Conservation (phyloP, 1,140 invertebrate species). For the Drosophila willistoni region DNA sequence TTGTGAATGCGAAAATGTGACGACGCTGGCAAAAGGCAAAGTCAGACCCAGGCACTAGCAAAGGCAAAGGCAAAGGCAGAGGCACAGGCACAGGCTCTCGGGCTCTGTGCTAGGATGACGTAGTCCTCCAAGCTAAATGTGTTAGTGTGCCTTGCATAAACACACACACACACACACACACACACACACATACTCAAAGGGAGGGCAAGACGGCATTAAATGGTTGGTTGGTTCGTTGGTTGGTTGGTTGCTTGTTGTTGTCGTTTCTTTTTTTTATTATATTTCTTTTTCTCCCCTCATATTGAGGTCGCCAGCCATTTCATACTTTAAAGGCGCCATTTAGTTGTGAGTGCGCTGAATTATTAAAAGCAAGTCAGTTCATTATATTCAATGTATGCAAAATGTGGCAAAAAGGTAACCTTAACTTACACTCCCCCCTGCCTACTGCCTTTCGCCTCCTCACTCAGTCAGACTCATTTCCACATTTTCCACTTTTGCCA, state of each 20-base stretch:
- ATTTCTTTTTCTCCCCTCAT: constrained; percentile 42
- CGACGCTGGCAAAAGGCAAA: constrained; percentile 57
- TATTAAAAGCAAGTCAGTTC: constrained; percentile 74
- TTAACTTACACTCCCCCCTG: neutral
- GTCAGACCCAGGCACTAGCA: constrained; percentile 46
- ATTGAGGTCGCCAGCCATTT: constrained; percentile 69
- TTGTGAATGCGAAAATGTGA: constrained; percentile 78
- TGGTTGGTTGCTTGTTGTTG: constrained; percentile 39
- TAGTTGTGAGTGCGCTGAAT: constrained; percentile 67
- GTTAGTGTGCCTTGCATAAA: constrained; percentile 65
- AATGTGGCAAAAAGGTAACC: constrained; percentile 56
- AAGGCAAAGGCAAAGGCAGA: neutral
- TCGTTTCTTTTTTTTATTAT: constrained; percentile 24
- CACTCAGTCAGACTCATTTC: neutral
- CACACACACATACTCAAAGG: constrained; percentile 28
- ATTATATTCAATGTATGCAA: constrained; percentile 76
- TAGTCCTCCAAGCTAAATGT: constrained; percentile 72
- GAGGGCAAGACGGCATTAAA: constrained; percentile 64
- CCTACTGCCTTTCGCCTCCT: neutral
- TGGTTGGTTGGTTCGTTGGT: constrained; percentile 43
- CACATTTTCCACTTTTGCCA: neutral
- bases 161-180: constrained; percentile 46
- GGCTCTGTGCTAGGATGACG: constrained; percentile 67
- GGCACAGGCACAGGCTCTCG: constrained; percentile 3
- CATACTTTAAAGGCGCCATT: constrained; percentile 77